phyloP scores from a whole-genome alignment of 2,797 vertebrate species.

The Melopsittacus undulatus region DNA sequence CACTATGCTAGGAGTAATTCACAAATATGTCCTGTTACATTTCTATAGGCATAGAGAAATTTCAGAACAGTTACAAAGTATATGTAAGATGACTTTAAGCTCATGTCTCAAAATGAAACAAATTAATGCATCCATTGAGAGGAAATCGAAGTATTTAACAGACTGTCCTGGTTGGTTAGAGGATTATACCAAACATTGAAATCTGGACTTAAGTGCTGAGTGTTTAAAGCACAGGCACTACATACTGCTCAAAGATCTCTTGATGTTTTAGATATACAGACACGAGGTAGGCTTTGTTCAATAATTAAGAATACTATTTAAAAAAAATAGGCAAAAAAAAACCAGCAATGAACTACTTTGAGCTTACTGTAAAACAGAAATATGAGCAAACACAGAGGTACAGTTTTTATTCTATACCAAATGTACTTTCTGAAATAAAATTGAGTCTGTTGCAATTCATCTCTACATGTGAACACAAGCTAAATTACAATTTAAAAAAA shows the following conservation, averaged over 20 bases:
- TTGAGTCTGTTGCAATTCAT: background rate
- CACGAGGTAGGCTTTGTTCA: slow-evolving; percentile 29
- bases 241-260: background rate
- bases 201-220: background rate
- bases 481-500: background rate
- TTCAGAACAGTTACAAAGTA: background rate
- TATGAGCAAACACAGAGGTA: background rate
- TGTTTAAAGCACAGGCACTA: background rate
- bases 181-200: background rate
- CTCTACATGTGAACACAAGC: background rate
- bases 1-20: background rate
- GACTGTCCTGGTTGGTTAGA: background rate
- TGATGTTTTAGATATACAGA: background rate
- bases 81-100: background rate
- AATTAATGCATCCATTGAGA: background rate
- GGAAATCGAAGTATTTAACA: background rate
- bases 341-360: background rate
- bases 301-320: background rate
- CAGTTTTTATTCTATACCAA: background rate
- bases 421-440: background rate
- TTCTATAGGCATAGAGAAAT: background rate
- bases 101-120: background rate
- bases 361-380: background rate
- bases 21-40: background rate
- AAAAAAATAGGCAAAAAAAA: background rate